phyloP scores from a whole-genome alignment of 1,140 invertebrate species.

The Oncopeltus fasciatus region DNA sequence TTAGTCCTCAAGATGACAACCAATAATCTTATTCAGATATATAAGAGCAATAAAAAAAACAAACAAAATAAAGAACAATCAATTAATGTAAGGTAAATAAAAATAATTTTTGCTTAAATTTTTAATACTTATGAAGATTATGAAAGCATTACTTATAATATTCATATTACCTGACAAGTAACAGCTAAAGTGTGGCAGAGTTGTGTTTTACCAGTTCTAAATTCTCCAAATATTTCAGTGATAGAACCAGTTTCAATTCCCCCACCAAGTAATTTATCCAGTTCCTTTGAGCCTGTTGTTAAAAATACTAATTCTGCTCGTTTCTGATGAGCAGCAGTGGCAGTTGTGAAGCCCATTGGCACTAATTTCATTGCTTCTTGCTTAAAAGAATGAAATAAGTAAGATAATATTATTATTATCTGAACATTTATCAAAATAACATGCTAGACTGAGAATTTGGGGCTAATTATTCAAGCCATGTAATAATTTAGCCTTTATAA shows the following conservation, averaged over 20 bases:
- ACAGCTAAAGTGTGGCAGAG: slow-evolving; percentile 94
- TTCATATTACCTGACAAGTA: slow-evolving; percentile 70
- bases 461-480: too few species aligned
- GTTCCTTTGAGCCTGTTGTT: slow-evolving; percentile 84
- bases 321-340: slow-evolving; percentile 88
- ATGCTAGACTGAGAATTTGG: too few species aligned
- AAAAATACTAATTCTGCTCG: slow-evolving; percentile 78
- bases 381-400: slow-evolving; percentile 27
- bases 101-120: too few species aligned
- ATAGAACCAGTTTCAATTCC: slow-evolving; percentile 98
- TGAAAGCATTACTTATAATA: background rate
- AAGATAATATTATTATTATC: background rate
- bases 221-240: slow-evolving; percentile 99
- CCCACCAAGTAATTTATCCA: slow-evolving; percentile 85
- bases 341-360: slow-evolving; percentile 95
- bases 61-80: too few species aligned
- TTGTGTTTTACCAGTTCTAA: slow-evolving; percentile 95
- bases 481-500: too few species aligned
- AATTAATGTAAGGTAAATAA: too few species aligned
- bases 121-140: too few species aligned
- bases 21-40: too few species aligned
- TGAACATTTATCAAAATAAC: too few species aligned
- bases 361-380: slow-evolving; percentile 82
- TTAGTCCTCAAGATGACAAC: too few species aligned
- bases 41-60: too few species aligned